Conservation (phyloP, 2,113 vertebrate species). For the Channa argus region DNA sequence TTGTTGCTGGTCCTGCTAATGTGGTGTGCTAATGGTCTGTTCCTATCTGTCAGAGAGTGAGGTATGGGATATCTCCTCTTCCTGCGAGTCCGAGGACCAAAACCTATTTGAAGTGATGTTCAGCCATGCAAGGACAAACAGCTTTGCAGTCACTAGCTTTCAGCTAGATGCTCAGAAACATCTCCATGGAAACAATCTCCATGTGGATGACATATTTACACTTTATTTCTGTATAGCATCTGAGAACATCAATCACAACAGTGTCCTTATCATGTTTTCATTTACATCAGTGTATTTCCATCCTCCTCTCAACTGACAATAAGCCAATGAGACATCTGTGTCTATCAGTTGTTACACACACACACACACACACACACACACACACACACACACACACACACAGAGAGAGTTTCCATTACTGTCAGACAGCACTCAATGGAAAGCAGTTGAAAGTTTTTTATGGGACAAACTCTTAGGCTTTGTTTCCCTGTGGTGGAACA, state of each 20-base stretch:
- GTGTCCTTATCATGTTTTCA: not conserved
- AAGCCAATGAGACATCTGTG: not conserved
- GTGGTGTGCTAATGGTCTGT: constrained; percentile 61
- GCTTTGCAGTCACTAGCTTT: constrained; percentile 12
- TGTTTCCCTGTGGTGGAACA: not conserved
- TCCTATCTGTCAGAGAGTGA: constrained; percentile 62
- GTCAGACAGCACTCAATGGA: not conserved
- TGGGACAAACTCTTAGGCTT: not conserved
- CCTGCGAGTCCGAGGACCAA: constrained; percentile 35
- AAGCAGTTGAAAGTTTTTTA: not conserved
- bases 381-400: not conserved
- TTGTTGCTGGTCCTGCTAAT: constrained; percentile 50
- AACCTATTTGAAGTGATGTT: constrained; percentile 42
- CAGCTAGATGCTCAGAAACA: constrained; percentile 10
- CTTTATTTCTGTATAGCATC: constrained; percentile 11
- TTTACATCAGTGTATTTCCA: not conserved
- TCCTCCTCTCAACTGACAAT: constrained; percentile 10
- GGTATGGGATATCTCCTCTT: constrained; percentile 39
- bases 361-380: not conserved
- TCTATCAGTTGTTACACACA: constrained; percentile 16
- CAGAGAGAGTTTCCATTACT: constrained; percentile 23
- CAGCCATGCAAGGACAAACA: constrained; percentile 43
- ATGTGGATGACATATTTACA: constrained; percentile 31
- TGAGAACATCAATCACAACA: constrained; percentile 12
- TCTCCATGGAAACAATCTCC: constrained; percentile 61